Evolutionary conservation across 2,888 invertebrate genomes (phyloP), one percentile per base, ranked within the genome.

Genomic region (Salpingus planirostris): DNA sequence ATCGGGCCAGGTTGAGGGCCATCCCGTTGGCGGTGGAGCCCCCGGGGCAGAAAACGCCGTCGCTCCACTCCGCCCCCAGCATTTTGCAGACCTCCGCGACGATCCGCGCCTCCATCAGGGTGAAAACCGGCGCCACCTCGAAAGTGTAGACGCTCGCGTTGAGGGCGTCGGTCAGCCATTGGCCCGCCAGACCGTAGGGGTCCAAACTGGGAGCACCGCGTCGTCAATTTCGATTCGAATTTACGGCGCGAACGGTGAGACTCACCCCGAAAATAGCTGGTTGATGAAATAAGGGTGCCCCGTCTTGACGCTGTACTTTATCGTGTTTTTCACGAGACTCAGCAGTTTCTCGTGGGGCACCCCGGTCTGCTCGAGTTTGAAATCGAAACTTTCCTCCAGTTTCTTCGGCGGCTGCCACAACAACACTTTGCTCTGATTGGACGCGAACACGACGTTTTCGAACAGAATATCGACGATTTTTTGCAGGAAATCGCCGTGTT

Each of bases 21-120:
- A 50, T 60, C 40, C 73, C 71, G 55, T 75, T 76, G n/a, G 68
- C 66, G 40, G 71, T 65, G 0, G 73, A 72, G 2, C 75, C 75
- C 15, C 75, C 73, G 2, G 73, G 73, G 44, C 69, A 70, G 50
- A 73, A 71, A 25, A 73, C 60, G 3, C 71, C 70, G 40, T 71
- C 70, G 2, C 63, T 66, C 54, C 59, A 58, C 31, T 58, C 49
- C 11, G 60, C 59, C 2, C 69, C 70, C 33, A 71, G 60, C 56
- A 71, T 62, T 25, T 57, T 54, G 31, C 69, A 60, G 52, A 73
- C 62, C 47, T 65, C 66, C 29, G 58, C 50, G 22, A 71, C 61
- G 10, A 73, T 50, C 23, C 59, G 55, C 26, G 59, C 57, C 47
- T 73, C 73, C 67, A 73, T 66, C 8, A 73, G 48, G 3, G 69